Base-by-base conservation (phyloP, 2,888 invertebrate genomes). In the Leucophenga maculata region DNA sequence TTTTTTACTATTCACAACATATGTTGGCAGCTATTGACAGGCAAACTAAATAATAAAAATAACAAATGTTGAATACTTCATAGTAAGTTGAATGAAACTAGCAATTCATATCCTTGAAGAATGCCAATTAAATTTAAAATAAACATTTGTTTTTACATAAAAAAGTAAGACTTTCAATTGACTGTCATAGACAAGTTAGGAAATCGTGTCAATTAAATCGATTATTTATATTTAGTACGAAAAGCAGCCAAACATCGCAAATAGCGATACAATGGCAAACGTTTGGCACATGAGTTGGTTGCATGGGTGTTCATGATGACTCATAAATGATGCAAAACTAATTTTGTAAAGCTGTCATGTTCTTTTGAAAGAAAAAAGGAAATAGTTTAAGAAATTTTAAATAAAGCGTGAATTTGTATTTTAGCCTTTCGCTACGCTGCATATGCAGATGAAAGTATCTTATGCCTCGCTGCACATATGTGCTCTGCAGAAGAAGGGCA, bases 241-340 rank as follows among this genome's bases (percentile, higher is more conserved):
- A 39, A 6, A 39, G 1, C 11, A 39, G 39, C 11, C 8, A 11
- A 39, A 11, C 8, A 1, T 39, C 8, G 11, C 8, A 39, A 39
- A 39, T 39, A 39, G 8, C 39, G 11, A 39, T 39, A 1, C 39
- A 39, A 39, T 39, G 39, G 8, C 39, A 39, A 0, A 52, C 16
- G 18, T 9, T 6, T 39, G 39, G 4, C 39, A 39, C 3, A 52
- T 6, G 18, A 20, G n/a, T n/a, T n/a, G n/a, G n/a, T n/a, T n/a
- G n/a, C n/a, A n/a, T n/a, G n/a, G 16, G 16, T 20, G 52, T 18
- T 52, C 82, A 83, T 83, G 81, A 83, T 83, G 81, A 82, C 84
- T 81, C 81, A 81, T 83, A 82, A 81, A 81, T 84, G 79, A 84
- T 81, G 84, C 79, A 81, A 81, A 84, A 84, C 75, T 82, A 83